These are phyloP conservation scores for Gymnogyps californianus DNA, from an alignment of 2,113 vertebrate species.

Conservation along the genomic window DNA sequence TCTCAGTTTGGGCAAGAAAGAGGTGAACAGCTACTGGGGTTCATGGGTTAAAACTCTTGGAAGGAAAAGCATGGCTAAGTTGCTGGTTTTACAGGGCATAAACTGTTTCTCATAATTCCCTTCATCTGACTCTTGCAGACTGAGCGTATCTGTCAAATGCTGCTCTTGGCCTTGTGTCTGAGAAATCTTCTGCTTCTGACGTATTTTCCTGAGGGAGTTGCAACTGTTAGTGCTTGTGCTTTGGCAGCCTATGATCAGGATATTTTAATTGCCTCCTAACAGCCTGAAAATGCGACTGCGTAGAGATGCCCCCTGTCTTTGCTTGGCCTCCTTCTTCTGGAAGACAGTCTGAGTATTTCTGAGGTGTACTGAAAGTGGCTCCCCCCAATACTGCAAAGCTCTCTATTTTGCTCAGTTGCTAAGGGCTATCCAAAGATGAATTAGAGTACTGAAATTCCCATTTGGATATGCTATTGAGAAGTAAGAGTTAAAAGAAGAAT, in stretches of 20 bases:
- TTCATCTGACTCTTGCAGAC: neutral
- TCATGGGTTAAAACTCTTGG: neutral
- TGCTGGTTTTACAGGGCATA: neutral
- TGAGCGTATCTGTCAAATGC: neutral
- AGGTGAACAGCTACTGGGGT: neutral
- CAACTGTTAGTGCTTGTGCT: neutral
- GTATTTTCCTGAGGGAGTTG: neutral
- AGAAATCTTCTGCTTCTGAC: constrained; percentile 16
- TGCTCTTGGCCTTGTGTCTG: neutral
- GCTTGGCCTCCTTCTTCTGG: neutral
- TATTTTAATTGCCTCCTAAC: neutral
- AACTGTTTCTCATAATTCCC: neutral
- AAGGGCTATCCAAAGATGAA: neutral
- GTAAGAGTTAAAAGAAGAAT: neutral
- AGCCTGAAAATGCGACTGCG: neutral
- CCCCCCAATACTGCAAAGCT: neutral
- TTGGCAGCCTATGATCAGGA: neutral
- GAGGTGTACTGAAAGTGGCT: neutral
- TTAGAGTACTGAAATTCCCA: neutral
- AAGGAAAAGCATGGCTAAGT: neutral
- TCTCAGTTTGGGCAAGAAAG: neutral
- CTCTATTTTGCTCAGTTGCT: neutral
- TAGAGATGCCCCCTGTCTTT: neutral
- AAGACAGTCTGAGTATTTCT: neutral
- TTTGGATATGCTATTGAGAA: neutral